Evolutionary conservation across 2,797 vertebrate species (phyloP), one percentile per base, ranked within the genome.

Genomic region (Helarctos malayanus): DNA sequence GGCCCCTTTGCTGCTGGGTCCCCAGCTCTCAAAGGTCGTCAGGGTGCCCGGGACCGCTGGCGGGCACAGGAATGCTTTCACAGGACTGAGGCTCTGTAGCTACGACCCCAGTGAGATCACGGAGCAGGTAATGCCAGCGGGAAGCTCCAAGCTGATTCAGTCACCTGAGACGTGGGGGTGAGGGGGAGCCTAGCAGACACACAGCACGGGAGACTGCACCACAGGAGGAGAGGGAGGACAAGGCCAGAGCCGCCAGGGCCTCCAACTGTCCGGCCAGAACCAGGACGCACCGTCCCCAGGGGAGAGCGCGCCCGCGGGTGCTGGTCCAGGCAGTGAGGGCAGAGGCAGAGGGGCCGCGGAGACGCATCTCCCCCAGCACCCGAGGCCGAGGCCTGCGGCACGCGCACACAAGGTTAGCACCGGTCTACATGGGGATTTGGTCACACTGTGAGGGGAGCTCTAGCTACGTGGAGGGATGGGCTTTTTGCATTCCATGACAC

Each of bases 401-500:
- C 88, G 95, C 86, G 95, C 95, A 97, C 96, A 96, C 97, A 90
- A 97, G 98, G 97, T 98, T 98, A 99, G 98, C 99, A 99, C 98
- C 98, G 98, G 98, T 97, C 97, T 95, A 96, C 96, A 84, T 97
- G 98, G 97, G 98, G 98, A 98, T 87, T 38, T 15, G 86, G 63
- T 21, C 47, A 35, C 25, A 9, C 52, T 6, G 0, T 1, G n/a
- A 38, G 38, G 98, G 97, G 96, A 98, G 97, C 97, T 93, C 85
- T 96, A 96, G 97, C 95, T 98, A 63, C 71, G 91, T 86, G 97
- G 97, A 98, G 97, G 95, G 92, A 61, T 80, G 97, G 98, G 98
- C 97, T 98, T 98, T 98, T 97, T 98, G 98, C 98, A 98, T 99
- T 99, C 98, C 97, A 83, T 97, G 95, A 98, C 96, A 97, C 94